Conservation (phyloP, 2,888 invertebrate species). For the Chaitophorus viminalis region DNA sequence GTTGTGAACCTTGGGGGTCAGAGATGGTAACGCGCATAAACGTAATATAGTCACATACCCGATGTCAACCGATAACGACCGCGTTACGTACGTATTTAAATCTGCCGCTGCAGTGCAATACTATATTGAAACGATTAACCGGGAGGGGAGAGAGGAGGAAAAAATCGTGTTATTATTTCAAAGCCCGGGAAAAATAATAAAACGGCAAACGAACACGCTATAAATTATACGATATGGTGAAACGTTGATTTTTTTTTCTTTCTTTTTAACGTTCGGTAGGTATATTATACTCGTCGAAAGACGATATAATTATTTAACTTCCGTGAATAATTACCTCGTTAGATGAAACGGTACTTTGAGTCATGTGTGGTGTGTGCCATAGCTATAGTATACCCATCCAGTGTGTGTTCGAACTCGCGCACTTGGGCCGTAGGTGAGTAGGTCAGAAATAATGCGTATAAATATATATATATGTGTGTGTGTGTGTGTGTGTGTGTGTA, state of each 20-base stretch:
- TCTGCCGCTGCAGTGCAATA: background rate
- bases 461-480: too few species aligned
- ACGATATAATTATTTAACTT: slow-evolving; percentile 26
- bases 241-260: background rate
- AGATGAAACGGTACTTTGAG: slow-evolving; percentile 16
- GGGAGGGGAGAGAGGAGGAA: background rate
- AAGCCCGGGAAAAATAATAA: slow-evolving; percentile 19
- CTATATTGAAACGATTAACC: slow-evolving; percentile 12
- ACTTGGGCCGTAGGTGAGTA: background rate
- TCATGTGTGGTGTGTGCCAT: background rate
- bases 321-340: slow-evolving; percentile 41
- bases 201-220: slow-evolving; percentile 12
- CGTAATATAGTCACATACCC: background rate
- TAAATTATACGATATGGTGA: slow-evolving; percentile 17
- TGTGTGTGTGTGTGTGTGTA: too few species aligned
- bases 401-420: background rate
- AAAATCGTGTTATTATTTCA: slow-evolving; percentile 6
- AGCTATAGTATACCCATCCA: too few species aligned
- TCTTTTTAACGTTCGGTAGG: background rate
- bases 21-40: background rate
- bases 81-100: slow-evolving; percentile 19
- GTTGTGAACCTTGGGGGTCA: background rate
- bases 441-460: background rate
- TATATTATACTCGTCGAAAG: background rate
- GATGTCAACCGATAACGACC: slow-evolving; percentile 23